Evolutionary conservation across 2,888 invertebrate genomes (phyloP), one percentile per base, ranked within the genome.

Genomic region (Drosophila helvetica): DNA sequence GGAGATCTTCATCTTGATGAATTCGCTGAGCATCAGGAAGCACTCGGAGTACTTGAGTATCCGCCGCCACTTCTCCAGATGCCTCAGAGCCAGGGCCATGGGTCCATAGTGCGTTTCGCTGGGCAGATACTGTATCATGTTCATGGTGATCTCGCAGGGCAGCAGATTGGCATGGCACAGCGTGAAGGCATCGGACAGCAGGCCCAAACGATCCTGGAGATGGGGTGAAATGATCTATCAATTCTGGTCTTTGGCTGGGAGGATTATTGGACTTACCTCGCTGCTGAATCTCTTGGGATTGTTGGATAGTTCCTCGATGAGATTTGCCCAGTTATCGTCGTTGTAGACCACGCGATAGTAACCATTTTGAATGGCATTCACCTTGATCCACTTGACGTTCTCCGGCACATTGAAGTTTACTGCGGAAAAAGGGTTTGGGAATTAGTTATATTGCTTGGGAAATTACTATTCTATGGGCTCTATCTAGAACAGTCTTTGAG

Each of bases 1-100:
- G 0, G 89, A 82, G 48, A 92, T 75, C 62, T 92, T 91, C 77
- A 91, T 88, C 80, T 92, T 92, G 22, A 92, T 90, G 66, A 91
- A 92, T 72, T 92, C 92, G 3, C 92, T 91, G 15, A 92, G 86
- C 91, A 92, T 91, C 1, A 92, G 80, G 67, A 92, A 92, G 60
- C 92, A 92, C 78, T 92, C 92, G 0, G 92, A 92, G 55, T 92
- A 92, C 75, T 92, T 92, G 2, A 92, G 77, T n/a, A 92, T 92
- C n/a, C 92, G 89, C 15, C 92, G 89, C 92, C 92, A 92, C 55
- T 90, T 91, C 66, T 92, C 92, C 56, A 92, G 75, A 62, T 92
- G 92, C 4, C 90, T 78, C 58, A 92, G 58, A 0, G 91, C 91
- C 63, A 91, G 75, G 0, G 91, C 87, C 86, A 92, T 90, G 0